These are phyloP conservation scores for Itoplectis maculator DNA, from an alignment of 2,888 invertebrate species.

Conservation along the genomic window DNA sequence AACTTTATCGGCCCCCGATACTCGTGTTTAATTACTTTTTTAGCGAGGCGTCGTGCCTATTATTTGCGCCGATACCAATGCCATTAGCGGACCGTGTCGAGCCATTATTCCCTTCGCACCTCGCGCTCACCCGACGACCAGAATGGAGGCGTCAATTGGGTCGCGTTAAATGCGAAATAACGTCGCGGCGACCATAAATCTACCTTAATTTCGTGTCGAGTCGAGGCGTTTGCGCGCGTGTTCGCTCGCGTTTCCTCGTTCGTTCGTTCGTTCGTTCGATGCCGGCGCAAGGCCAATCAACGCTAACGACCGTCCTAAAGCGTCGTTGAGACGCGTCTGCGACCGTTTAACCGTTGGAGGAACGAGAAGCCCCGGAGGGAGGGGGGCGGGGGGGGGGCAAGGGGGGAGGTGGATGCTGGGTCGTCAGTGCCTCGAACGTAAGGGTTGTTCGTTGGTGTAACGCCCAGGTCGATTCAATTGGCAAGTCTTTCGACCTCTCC, in stretches of 20 bases:
- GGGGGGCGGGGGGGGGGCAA: conserved; percentile 20
- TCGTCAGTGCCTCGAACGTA: conserved; percentile 24
- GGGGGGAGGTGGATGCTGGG: conserved; percentile 22
- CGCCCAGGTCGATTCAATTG: conserved; percentile 53
- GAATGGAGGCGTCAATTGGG: conserved; percentile 73
- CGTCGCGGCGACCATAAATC: conserved; percentile 76
- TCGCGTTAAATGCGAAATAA: conserved; percentile 78
- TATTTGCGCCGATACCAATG: conserved; percentile 23
- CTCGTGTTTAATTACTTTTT: conserved; percentile 30
- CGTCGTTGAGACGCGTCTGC: conserved; percentile 74
- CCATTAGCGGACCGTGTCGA: conserved; percentile 29
- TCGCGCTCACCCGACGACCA: conserved; percentile 4
- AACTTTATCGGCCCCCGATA: conserved; percentile 12
- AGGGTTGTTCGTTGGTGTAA: conserved; percentile 48
- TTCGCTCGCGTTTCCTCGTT: conserved; percentile 33
- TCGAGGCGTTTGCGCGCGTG: conserved; percentile 43
- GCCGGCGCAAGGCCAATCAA: conserved; percentile 74
- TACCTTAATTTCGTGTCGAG: conserved; percentile 76
- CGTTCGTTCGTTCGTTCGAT: conserved; percentile 47
- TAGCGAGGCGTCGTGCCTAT: conserved; percentile 3
- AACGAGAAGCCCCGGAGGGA: conserved; percentile 19
- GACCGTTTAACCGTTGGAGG: conserved; percentile 74
- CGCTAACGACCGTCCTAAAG: conserved; percentile 77
- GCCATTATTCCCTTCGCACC: conserved; percentile 45
- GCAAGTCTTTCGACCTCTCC: conserved; percentile 55